Evolutionary conservation across 2,113 vertebrate genomes (phyloP), one percentile per base, ranked within the genome.

Genomic region (pig (Sus scrofa)): DNA sequence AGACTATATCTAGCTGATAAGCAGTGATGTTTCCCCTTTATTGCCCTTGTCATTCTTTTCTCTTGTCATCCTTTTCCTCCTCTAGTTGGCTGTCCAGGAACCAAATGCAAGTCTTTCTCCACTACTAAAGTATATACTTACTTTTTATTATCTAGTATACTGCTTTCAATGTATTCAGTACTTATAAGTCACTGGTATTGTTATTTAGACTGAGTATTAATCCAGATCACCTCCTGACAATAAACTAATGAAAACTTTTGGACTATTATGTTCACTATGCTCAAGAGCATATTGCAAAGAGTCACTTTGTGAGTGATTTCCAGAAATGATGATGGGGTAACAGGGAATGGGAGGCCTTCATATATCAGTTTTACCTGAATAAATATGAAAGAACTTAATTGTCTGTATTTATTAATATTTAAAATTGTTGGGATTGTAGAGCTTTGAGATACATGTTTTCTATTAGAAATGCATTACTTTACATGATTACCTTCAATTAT

Each of bases 201-300:
- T 12, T 73, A 58, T n/a, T 65, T 44, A 78, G 39, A 56, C 71
- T 14, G 3, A 50, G 50, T 87, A 32, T 56, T 96, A 50, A 74
- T 65, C 19, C 34, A 84, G n/a, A 94, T 39, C 32, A 67, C 56
- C 9, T 12, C 32, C 27, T 60, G 15, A 15, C 32, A 85, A 26
- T 67, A 71, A 88, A 56, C 32, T 84, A 79, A 67, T 58, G 50
- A 94, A 94, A 88, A 37, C 13, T 83, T 34, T 89, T 74, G 20
- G 16, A 63, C 8, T 52, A 74, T 6, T 50, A 4, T 56, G 24
- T n/a, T 87, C n/a, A 16, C 50, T 60, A 2, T 94, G 16, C 2
- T 58, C 50, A 19, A 87, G 1, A 77, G 30, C 14, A 60, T 16
- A 63, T 37, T 50, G 56, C 27, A 34, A 32, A 74, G 13, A 91